phyloP scores from a whole-genome alignment of 2,797 vertebrate genomes.

The Pyrrhura leucotis region DNA sequence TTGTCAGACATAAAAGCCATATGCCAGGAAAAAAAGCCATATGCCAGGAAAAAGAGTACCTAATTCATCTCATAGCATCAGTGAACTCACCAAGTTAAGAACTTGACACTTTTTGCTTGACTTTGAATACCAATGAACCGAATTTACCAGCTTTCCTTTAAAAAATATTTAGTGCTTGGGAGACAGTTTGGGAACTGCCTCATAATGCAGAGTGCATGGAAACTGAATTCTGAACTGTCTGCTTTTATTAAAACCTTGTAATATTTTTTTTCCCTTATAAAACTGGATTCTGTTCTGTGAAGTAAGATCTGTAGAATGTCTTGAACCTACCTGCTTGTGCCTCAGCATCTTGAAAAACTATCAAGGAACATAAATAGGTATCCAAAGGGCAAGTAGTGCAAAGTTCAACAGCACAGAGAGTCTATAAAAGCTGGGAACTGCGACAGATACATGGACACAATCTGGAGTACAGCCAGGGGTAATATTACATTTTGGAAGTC shows the following conservation, averaged over 20 bases:
- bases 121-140: not conserved
- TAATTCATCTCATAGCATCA: not conserved
- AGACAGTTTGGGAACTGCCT: not conserved
- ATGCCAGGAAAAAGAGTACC: not conserved
- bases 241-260: not conserved
- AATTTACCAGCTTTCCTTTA: not conserved
- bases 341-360: not conserved
- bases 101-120: not conserved
- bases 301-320: not conserved
- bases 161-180: not conserved
- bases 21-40: not conserved
- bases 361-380: not conserved
- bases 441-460: not conserved
- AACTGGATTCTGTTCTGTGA: not conserved
- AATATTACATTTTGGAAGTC: not conserved
- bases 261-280: not conserved
- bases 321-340: not conserved
- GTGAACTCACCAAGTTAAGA: not conserved
- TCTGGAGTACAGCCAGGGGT: not conserved
- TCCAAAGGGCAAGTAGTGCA: not conserved
- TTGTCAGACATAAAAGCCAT: not conserved
- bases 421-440: not conserved
- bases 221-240: not conserved
- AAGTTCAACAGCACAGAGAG: not conserved
- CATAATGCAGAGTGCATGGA: not conserved